These are phyloP conservation scores for Paedocypris sp. DNA, from an alignment of 2,113 vertebrate genomes.

Conservation along the genomic window DNA sequence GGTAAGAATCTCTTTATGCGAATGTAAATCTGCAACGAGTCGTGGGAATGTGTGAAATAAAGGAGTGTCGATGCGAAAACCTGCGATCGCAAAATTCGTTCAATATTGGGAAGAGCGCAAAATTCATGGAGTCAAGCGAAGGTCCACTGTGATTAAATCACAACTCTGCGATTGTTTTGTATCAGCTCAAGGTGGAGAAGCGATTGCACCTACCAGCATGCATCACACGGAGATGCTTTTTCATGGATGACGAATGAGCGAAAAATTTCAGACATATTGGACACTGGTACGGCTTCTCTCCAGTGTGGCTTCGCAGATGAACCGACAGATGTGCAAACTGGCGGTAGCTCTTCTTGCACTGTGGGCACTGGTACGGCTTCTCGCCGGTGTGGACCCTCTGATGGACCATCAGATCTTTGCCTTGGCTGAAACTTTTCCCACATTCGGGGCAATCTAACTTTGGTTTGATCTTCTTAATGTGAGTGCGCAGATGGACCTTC, in stretches of 20 bases:
- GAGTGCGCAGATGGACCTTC: background rate
- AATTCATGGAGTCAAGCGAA: too few species aligned
- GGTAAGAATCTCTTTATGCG: too few species aligned
- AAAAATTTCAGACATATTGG: conserved; percentile 19
- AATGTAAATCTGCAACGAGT: too few species aligned
- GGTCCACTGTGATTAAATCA: too few species aligned
- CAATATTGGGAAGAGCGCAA: too few species aligned
- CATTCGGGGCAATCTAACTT: conserved; percentile 15
- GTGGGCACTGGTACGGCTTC: conserved; percentile 23
- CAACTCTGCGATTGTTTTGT: too few species aligned
- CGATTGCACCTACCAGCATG: conserved; percentile 11
- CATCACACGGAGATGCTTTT: conserved; percentile 28
- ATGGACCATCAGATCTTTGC: conserved; percentile 17
- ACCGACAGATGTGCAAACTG: conserved; percentile 18
- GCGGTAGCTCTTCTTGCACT: conserved; percentile 24
- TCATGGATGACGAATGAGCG: conserved; percentile 21
- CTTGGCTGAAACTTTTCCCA: conserved; percentile 22
- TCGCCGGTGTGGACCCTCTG: conserved; percentile 29
- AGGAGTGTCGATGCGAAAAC: too few species aligned
- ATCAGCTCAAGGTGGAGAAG: too few species aligned
- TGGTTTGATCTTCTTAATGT: conserved; percentile 10
- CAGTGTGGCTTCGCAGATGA: conserved; percentile 18
- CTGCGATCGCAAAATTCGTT: too few species aligned
- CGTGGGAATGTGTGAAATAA: too few species aligned
- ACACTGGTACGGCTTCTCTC: conserved; percentile 22